Percentiles rank a stretch among this genome's conserved stretches.
Conservation (phyloP, 2,113 vertebrate species). For the Mobula hypostoma region DNA sequence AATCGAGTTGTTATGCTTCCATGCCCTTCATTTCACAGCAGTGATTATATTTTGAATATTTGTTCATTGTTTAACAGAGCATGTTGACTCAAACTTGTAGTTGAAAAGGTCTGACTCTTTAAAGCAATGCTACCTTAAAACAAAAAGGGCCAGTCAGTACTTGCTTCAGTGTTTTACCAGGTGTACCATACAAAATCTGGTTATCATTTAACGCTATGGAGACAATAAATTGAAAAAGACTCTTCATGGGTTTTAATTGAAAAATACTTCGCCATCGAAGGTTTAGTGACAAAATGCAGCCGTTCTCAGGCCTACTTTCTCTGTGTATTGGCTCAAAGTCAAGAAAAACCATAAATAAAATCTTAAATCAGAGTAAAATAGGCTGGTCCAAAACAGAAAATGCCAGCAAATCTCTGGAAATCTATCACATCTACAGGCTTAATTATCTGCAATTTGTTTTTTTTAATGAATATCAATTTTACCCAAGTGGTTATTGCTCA, state of each 20-base stretch:
- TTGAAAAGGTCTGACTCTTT: not conserved
- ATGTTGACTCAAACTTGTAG: conserved; percentile 41
- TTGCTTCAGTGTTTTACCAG: not conserved
- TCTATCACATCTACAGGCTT: conserved; percentile 53
- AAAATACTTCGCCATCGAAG: conserved; percentile 47
- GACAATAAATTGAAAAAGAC: conserved; percentile 13
- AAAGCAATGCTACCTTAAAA: not conserved
- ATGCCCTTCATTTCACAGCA: conserved; percentile 42
- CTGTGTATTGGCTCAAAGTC: conserved; percentile 54
- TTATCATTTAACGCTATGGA: not conserved
- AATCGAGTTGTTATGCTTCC: conserved; percentile 48
- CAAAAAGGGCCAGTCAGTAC: not conserved
- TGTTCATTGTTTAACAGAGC: conserved; percentile 46
- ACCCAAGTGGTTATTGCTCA: too few relatives aligned
- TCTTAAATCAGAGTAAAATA: conserved; percentile 50
- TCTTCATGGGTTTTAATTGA: conserved; percentile 38
- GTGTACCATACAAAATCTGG: not conserved
- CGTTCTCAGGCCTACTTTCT: conserved; percentile 58
- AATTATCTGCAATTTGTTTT: not conserved
- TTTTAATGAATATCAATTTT: too few relatives aligned
- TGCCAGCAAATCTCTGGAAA: conserved; percentile 42
- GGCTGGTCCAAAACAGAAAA: conserved; percentile 50
- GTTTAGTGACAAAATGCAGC: conserved; percentile 49
- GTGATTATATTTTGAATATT: conserved; percentile 41
- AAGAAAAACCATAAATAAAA: conserved; percentile 54